Conservation (phyloP, 2,888 invertebrate species). For the Coelopa pilipes region DNA sequence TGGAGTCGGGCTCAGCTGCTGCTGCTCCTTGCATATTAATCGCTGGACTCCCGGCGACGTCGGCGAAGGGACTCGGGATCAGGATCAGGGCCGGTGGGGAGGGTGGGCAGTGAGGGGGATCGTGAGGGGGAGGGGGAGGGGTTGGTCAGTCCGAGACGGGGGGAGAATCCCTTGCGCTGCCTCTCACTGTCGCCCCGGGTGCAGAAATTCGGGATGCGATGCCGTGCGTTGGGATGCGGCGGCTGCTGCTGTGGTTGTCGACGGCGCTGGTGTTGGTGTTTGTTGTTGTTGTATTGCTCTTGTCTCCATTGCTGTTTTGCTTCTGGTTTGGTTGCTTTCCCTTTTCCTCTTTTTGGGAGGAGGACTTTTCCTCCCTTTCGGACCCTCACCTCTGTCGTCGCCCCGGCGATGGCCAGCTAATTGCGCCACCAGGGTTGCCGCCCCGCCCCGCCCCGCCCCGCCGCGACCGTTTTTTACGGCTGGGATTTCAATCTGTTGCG, state of each 20-base stretch:
- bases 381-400: neutral
- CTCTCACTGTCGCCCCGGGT: neutral
- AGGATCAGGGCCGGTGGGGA: conserved; percentile 17
- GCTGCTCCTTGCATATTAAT: conserved; percentile 26
- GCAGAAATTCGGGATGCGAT: too few species aligned
- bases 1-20: neutral
- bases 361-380: too few species aligned
- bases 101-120: neutral
- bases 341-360: too few species aligned
- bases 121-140: too few species aligned
- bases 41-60: neutral
- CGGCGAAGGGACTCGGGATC: conserved; percentile 1
- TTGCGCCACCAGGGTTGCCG: neutral
- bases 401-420: neutral
- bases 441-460: neutral
- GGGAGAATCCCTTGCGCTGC: neutral
- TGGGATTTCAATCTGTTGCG: conserved; percentile 30
- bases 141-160: neutral
- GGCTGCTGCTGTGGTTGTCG: too few species aligned
- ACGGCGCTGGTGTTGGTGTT: neutral
- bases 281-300: neutral
- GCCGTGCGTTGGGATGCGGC: too few species aligned
- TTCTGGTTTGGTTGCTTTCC: too few species aligned
- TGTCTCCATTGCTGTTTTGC: neutral
- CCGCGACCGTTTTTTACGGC: neutral